A percentile compares a stretch with the other conserved stretches of the same genome.
Evolutionary conservation across 23 tunicate species (phyloP).

Genomic region (Trididemnum nubilum): DNA sequence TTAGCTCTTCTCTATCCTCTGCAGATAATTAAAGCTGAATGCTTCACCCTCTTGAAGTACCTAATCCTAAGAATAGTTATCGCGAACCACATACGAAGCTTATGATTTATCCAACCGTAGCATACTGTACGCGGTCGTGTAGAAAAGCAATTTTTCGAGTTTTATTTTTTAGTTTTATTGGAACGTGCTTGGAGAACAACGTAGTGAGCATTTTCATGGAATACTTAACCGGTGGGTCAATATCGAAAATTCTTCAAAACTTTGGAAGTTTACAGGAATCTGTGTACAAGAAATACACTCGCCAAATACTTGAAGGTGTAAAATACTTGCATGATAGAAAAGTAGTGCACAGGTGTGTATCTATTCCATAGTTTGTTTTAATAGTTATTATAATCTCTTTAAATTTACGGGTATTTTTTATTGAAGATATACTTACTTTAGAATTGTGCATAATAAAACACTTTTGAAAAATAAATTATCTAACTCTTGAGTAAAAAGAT

Average conservation of each 20-base stretch:
- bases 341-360: conserved; percentile 89
- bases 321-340: conserved; percentile 58
- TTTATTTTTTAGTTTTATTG: conserved; percentile 81
- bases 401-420: no score
- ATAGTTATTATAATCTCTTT: no score
- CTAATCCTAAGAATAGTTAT: no score
- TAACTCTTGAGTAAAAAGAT: no score
- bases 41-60: no score
- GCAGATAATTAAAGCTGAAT: no score
- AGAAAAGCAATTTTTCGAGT: no score
- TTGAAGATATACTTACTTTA: background rate
- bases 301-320: conserved; percentile 86
- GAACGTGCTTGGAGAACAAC: conserved; percentile 67
- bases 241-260: conserved; percentile 49
- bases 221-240: conserved; percentile 88
- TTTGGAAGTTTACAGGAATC: conserved; percentile 75
- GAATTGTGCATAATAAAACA: background rate
- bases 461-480: background rate
- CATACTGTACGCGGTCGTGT: no score
- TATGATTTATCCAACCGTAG: no score
- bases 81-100: no score
- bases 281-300: conserved; percentile 64
- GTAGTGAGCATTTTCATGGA: conserved; percentile 87
- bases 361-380: no score
- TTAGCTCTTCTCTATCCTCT: no score